Evolutionary conservation across 2,888 invertebrate species (phyloP), one percentile per base, ranked within the genome.

Genomic region (Polyommatus iphigenia): DNA sequence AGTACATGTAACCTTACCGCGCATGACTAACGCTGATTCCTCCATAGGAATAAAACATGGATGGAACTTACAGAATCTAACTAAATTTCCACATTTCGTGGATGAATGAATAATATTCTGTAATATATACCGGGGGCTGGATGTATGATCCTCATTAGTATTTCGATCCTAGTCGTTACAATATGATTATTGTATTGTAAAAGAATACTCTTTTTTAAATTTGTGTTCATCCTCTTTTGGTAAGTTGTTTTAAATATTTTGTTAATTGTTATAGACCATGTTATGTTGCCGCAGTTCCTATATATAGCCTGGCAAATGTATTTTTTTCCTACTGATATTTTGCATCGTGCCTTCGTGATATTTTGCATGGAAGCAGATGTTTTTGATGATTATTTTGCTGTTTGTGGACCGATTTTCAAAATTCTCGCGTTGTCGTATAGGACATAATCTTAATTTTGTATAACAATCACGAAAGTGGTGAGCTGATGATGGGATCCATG

Each of bases 1-100:
- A 67, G 62, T 67, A 32, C 67, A 67, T 67, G 62, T 32, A 15
- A 67, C 8, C 41, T 72, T 20, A 75, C 75, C 75, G 50, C 75
- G 50, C 75, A 24, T 75, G 75, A 75, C 75, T 75, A 46, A 67
- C 67, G 0, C 13, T 20, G 5, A 67, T 15, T 18, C 20, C 20
- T 24, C 20, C 15, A 67, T 18, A 67, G 41, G 46, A 73, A 73
- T 73, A 20, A 46, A 41, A 73, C 46, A 75, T 13, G 46, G 46
- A 73, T 13, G 75, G 50, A 75, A 75, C 15, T 50, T 29, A 46
- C 24, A 73, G 50, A 46, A 24, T 50, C 20, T 6, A 6, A 46
- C 72, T 41, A 73, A 73, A 1, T 41, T 73, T 73, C 73, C 73
- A 24, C 24, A 50, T 73, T 75, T 75, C 75, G 29, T 32, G 29